Conservation (phyloP, 2,797 vertebrate species). For the Morelia viridis region DNA sequence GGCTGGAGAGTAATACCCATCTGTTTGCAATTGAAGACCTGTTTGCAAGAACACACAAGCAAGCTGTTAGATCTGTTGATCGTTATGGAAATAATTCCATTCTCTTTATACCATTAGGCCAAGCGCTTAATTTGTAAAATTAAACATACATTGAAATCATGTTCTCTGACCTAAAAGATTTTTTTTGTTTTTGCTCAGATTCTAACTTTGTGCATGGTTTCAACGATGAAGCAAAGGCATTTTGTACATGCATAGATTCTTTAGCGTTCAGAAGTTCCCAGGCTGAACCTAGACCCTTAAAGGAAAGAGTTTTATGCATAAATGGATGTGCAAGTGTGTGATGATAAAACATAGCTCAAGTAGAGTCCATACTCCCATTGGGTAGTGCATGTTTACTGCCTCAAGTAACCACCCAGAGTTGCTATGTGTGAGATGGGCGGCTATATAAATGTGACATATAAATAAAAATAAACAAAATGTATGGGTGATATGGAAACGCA, state of each 20-base stretch:
- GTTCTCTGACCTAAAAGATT: neutral
- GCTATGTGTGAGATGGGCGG: no score
- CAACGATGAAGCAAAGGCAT: neutral
- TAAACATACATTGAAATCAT: neutral
- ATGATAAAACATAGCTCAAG: neutral
- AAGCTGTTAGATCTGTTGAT: conserved; percentile 27
- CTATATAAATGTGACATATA: no score
- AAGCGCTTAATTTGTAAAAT: neutral
- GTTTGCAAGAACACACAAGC: conserved; percentile 64
- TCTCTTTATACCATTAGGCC: neutral
- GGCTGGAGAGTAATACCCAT: conserved; percentile 75
- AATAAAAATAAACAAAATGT: neutral
- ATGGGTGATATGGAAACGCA: neutral
- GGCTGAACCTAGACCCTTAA: neutral
- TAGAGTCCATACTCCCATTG: no score
- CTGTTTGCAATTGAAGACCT: conserved; percentile 78
- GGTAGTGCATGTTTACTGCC: neutral
- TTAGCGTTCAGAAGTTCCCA: neutral
- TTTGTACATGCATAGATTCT: neutral
- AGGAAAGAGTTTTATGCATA: neutral
- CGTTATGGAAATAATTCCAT: conserved; percentile 18
- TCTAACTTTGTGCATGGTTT: neutral
- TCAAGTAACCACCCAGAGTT: neutral
- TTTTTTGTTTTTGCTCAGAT: neutral
- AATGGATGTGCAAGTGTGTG: neutral